Evolutionary conservation across 2,888 invertebrate species (phyloP).

Genomic region (Protophormia terraenovae): DNA sequence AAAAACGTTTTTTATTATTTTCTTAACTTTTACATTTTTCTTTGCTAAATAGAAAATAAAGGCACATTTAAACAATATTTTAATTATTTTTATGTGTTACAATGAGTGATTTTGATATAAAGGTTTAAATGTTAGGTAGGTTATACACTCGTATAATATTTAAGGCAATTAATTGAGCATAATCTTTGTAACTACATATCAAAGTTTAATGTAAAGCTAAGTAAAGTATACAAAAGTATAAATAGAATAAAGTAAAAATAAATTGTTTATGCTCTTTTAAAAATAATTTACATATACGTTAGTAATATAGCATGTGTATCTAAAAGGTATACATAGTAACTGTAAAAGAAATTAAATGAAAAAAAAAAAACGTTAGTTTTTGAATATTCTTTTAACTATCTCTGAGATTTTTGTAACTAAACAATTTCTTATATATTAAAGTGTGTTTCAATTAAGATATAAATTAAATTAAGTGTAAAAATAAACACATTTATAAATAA

Average conservation of each 20-base stretch:
- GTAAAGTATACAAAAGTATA: not conserved
- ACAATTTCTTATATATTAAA: too few relatives aligned
- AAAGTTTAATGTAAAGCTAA: conserved; percentile 30
- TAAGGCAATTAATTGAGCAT: conserved; percentile 48
- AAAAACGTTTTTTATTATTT: too few relatives aligned
- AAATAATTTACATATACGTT: not conserved
- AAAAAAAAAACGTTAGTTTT: conserved; percentile 6
- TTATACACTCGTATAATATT: not conserved
- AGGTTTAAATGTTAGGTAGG: conserved; percentile 21
- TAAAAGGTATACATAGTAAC: conserved; percentile 20
- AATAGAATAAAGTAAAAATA: not conserved
- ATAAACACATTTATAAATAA: too few relatives aligned
- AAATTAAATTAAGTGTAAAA: too few relatives aligned
- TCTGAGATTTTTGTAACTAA: not conserved
- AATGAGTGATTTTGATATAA: conserved; percentile 50
- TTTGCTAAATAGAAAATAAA: not conserved
- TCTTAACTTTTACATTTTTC: not conserved
- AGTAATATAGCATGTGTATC: not conserved
- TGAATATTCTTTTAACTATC: conserved; percentile 5
- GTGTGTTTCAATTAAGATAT: too few relatives aligned
- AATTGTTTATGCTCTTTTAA: not conserved
- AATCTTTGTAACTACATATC: conserved; percentile 31
- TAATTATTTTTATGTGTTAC: conserved; percentile 29
- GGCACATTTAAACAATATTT: not conserved
- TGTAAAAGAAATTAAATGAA: conserved; percentile 3